These are phyloP conservation scores for Echeneis naucrates DNA, from an alignment of 2,797 vertebrate genomes.

Conservation along the genomic window DNA sequence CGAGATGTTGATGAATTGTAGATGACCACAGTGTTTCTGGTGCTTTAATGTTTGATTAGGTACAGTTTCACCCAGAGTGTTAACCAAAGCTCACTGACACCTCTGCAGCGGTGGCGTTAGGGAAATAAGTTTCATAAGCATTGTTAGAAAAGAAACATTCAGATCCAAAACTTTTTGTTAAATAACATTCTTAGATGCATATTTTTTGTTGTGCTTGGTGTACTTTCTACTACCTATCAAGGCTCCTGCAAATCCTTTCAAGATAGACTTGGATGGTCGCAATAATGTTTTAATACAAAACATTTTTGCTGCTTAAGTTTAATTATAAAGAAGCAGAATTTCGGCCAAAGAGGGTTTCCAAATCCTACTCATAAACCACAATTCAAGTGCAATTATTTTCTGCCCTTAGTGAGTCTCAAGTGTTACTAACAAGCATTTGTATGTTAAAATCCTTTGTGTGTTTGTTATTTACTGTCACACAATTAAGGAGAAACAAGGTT, in stretches of 20 bases:
- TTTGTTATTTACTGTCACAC: neutral
- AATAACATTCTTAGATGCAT: neutral
- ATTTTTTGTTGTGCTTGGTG: neutral
- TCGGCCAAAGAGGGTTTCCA: too few species aligned
- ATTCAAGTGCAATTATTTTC: too few species aligned
- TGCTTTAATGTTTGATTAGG: conserved; percentile 20
- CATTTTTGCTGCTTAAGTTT: neutral
- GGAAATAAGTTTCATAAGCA: neutral
- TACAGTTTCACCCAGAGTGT: conserved; percentile 9
- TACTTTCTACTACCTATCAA: neutral
- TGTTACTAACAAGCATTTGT: neutral
- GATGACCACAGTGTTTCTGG: conserved; percentile 39
- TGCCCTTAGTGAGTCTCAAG: neutral
- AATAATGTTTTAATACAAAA: neutral
- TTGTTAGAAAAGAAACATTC: too few species aligned
- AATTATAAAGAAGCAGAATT: too few species aligned
- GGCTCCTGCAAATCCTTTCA: neutral
- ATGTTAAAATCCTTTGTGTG: neutral
- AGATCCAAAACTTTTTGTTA: too few species aligned
- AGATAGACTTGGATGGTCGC: neutral
- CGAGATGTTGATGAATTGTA: conserved; percentile 46
- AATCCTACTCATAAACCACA: neutral
- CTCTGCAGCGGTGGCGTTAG: neutral
- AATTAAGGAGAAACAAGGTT: neutral
- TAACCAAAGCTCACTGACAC: neutral